Percentiles rank a stretch among this genome's conserved stretches.
These are phyloP conservation scores for Gopherus evgoodei DNA, from an alignment of 2,113 vertebrate species.

Conservation along the genomic window DNA sequence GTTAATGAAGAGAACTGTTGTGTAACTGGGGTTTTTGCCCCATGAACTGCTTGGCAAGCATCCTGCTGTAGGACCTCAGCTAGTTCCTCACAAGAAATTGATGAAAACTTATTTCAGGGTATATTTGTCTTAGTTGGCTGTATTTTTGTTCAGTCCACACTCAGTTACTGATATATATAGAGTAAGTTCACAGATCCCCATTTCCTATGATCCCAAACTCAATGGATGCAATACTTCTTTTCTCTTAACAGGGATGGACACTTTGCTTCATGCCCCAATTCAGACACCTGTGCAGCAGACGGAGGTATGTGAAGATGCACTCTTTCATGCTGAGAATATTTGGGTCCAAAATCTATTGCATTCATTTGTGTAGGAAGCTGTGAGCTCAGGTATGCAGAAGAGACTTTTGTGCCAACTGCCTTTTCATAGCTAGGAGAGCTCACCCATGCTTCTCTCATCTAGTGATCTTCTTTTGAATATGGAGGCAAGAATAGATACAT, in stretches of 20 bases:
- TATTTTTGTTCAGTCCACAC: neutral
- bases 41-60: neutral
- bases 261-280: slow-evolving; percentile 83
- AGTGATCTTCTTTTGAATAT: neutral
- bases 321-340: neutral
- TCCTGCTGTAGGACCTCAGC: fast-evolving
- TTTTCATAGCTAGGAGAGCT: neutral
- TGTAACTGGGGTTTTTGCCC: neutral
- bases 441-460: neutral
- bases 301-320: slow-evolving; percentile 73
- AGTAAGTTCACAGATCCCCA: fast-evolving
- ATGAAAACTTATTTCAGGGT: neutral
- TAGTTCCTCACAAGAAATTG: fast-evolving
- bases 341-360: neutral
- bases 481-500: neutral
- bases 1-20: fast-evolving
- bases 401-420: neutral
- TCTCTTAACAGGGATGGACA: slow-evolving; percentile 79
- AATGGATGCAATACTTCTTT: slow-evolving; percentile 2
- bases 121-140: neutral
- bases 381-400: neutral
- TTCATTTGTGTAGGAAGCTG: neutral
- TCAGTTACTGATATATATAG: neutral
- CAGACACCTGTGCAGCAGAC: slow-evolving; percentile 73
- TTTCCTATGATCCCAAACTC: neutral